phyloP scores from a whole-genome alignment of 2,797 vertebrate species.

The Todus mexicanus region DNA sequence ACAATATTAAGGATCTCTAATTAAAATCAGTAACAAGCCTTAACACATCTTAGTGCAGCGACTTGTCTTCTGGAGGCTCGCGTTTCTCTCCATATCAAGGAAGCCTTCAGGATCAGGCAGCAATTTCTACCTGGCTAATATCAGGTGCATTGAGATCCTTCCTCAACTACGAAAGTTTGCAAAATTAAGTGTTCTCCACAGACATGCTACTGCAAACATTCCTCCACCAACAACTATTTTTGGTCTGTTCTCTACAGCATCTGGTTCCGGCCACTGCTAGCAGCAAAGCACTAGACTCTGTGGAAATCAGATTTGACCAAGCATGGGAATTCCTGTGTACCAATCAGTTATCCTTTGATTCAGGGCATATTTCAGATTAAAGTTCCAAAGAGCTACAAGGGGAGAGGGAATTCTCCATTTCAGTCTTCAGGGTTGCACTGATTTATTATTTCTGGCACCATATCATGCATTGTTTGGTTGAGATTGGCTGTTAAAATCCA shows the following conservation, averaged over 20 bases:
- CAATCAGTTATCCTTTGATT: slow-evolving; percentile 41
- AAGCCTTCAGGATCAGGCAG: neutral
- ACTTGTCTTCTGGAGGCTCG: neutral
- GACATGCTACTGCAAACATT: neutral
- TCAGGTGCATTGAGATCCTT: neutral
- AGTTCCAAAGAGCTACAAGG: slow-evolving; percentile 34
- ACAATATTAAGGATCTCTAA: neutral
- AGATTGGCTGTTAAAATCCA: slow-evolving; percentile 41
- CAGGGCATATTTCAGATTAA: slow-evolving; percentile 15
- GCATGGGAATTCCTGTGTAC: slow-evolving; percentile 21
- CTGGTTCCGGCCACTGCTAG: neutral
- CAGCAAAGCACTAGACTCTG: neutral
- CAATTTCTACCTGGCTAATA: neutral
- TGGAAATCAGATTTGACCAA: slow-evolving; percentile 42
- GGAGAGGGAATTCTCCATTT: slow-evolving; percentile 42
- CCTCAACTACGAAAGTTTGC: neutral
- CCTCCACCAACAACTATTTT: neutral
- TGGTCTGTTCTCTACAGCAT: neutral
- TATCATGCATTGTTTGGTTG: slow-evolving; percentile 13
- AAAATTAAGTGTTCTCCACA: neutral
- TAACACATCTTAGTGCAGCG: neutral
- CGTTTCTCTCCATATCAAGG: neutral
- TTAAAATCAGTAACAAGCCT: neutral
- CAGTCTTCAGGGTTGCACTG: neutral
- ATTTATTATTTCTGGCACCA: slow-evolving; percentile 45